Percentiles rank a stretch among this genome's conserved stretches.
These are phyloP conservation scores for Sebastes elongatus DNA, from an alignment of 2,797 vertebrate genomes.

Conservation along the genomic window DNA sequence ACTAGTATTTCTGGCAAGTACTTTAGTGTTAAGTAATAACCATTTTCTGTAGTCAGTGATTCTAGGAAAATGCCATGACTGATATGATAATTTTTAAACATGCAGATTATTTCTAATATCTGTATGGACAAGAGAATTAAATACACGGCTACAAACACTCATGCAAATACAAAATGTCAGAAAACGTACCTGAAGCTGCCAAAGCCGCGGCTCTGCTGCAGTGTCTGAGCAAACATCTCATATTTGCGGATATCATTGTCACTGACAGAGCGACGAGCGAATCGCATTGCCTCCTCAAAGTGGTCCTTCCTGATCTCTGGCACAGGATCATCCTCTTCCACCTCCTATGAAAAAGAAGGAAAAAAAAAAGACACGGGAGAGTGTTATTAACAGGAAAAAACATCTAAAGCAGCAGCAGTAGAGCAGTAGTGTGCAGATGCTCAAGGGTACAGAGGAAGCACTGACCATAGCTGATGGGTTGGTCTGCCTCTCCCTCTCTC, in stretches of 20 bases:
- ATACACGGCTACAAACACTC: neutral
- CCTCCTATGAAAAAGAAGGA: constrained; percentile 81
- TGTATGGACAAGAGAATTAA: neutral
- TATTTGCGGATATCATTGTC: constrained; percentile 99
- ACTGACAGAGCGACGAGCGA: constrained; percentile 97
- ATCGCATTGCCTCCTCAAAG: constrained; percentile 99
- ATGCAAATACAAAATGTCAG: constrained; percentile 53
- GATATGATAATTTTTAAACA: neutral
- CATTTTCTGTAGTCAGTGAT: neutral
- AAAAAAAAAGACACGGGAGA: neutral
- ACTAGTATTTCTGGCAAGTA: neutral
- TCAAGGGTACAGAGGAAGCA: neutral
- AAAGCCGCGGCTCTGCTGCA: constrained; percentile 98
- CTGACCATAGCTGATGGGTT: constrained; percentile 98
- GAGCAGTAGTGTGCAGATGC: neutral
- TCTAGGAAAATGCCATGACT: neutral
- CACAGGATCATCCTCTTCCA: constrained; percentile 84
- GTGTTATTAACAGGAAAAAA: neutral
- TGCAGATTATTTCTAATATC: neutral
- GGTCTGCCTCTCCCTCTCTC: constrained; percentile 96
- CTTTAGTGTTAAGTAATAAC: neutral
- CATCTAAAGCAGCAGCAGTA: neutral
- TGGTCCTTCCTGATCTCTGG: constrained; percentile 91
- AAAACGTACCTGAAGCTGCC: constrained; percentile 97
- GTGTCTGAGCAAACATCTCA: constrained; percentile 98